These are phyloP conservation scores for Drosophila buzzatii DNA, from an alignment of 2,888 invertebrate species.

Conservation along the genomic window DNA sequence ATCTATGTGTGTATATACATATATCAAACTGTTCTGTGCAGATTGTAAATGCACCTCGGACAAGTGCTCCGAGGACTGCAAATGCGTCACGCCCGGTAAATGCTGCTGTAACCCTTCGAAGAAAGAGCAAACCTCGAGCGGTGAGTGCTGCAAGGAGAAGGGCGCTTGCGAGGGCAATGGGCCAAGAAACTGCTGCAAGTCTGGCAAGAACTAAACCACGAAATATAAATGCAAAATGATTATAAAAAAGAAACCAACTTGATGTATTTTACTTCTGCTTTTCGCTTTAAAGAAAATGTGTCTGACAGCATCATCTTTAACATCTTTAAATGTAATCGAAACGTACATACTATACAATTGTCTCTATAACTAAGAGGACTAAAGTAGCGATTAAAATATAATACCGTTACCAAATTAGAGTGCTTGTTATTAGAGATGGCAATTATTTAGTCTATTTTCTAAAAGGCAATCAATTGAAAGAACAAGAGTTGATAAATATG, in stretches of 20 bases:
- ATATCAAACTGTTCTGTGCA: slow-evolving; percentile 28
- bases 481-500: slow-evolving; percentile 43
- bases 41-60: slow-evolving; percentile 83
- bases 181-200: slow-evolving; percentile 31
- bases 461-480: slow-evolving; percentile 32
- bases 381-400: slow-evolving; percentile 12
- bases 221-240: not conserved
- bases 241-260: slow-evolving; percentile 25
- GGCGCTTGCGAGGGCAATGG: not conserved
- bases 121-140: slow-evolving; percentile 6
- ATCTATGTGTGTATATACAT: too few species aligned
- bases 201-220: slow-evolving; percentile 30
- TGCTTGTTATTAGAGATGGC: slow-evolving; percentile 56
- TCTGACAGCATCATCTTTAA: slow-evolving; percentile 44
- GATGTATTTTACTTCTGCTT: slow-evolving; percentile 39
- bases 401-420: slow-evolving; percentile 74
- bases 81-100: slow-evolving; percentile 71
- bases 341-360: slow-evolving; percentile 40
- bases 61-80: slow-evolving; percentile 81
- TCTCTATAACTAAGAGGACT: slow-evolving; percentile 43
- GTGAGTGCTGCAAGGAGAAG: slow-evolving; percentile 35
- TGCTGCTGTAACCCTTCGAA: slow-evolving; percentile 50
- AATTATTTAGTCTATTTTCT: slow-evolving; percentile 47
- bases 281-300: slow-evolving; percentile 39
- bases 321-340: slow-evolving; percentile 58